These are phyloP conservation scores for Sturnus vulgaris DNA, from an alignment of 2,113 vertebrate genomes.

Conservation along the genomic window DNA sequence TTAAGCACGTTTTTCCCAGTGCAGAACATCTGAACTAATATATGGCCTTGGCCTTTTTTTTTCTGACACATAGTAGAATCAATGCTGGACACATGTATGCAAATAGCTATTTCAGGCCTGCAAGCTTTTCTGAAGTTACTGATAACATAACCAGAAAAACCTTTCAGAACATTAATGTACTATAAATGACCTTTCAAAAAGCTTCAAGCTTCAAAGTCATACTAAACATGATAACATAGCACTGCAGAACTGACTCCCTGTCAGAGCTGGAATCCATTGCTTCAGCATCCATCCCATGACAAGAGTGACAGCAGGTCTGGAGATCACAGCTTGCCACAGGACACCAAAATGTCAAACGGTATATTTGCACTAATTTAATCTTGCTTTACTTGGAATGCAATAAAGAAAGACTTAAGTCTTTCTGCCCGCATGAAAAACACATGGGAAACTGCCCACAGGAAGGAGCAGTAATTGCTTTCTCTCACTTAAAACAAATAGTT, in stretches of 20 bases:
- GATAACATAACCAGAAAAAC: neutral
- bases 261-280: neutral
- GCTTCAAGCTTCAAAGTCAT: neutral
- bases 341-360: neutral
- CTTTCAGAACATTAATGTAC: neutral
- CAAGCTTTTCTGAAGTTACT: neutral
- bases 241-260: neutral
- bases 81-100: neutral
- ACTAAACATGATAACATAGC: neutral
- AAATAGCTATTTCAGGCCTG: neutral
- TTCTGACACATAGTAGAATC: neutral
- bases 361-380: neutral
- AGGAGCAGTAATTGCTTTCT: neutral
- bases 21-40: neutral
- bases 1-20: neutral
- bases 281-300: neutral
- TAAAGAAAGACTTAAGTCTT: neutral
- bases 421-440: too few relatives aligned
- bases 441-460: neutral
- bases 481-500: neutral
- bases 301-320: neutral
- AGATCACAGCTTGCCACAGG: neutral
- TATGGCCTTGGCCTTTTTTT: neutral
- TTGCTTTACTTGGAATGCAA: neutral
- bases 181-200: neutral